These are phyloP conservation scores for Gila orcuttii DNA, from an alignment of 2,113 vertebrate species.

Conservation along the genomic window DNA sequence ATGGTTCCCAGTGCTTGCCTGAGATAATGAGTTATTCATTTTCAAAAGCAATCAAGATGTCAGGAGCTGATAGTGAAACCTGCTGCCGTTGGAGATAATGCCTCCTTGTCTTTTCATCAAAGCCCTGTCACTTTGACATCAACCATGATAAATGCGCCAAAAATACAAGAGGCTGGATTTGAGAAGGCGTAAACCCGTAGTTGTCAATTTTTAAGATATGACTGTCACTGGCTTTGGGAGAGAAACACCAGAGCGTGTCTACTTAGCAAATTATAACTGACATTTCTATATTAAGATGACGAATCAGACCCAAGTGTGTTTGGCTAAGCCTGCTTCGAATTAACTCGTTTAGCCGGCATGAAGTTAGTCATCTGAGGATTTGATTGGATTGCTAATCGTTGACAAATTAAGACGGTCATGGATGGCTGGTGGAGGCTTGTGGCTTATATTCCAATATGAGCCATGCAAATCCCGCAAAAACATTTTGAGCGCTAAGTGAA, in stretches of 20 bases:
- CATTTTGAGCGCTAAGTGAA: constrained; percentile 1
- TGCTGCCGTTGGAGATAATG: constrained; percentile 52
- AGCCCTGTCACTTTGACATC: constrained; percentile 56
- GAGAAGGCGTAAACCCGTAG: constrained; percentile 40
- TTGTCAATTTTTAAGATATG: constrained; percentile 45
- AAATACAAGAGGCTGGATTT: constrained; percentile 43
- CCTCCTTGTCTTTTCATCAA: constrained; percentile 59
- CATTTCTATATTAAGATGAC: constrained; percentile 54
- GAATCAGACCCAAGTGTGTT: constrained; percentile 45
- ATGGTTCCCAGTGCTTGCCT: constrained; percentile 13
- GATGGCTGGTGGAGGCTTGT: constrained; percentile 40
- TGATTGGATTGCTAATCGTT: constrained; percentile 51
- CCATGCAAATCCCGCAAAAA: constrained; percentile 35
- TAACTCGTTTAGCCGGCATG: constrained; percentile 47
- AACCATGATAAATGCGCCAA: constrained; percentile 49
- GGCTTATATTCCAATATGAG: constrained; percentile 48
- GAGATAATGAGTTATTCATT: constrained; percentile 64
- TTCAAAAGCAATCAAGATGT: constrained; percentile 64
- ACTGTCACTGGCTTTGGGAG: constrained; percentile 40
- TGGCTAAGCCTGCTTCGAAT: constrained; percentile 44
- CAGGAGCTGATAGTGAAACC: constrained; percentile 55
- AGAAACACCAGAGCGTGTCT: constrained; percentile 39
- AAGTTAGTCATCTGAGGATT: constrained; percentile 46
- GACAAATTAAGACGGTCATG: constrained; percentile 47
- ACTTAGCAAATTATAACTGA: constrained; percentile 52